Base-by-base conservation (phyloP, 30 jellyfish, hydroid and myxozoan species). In the Morbakka virulenta region DNA sequence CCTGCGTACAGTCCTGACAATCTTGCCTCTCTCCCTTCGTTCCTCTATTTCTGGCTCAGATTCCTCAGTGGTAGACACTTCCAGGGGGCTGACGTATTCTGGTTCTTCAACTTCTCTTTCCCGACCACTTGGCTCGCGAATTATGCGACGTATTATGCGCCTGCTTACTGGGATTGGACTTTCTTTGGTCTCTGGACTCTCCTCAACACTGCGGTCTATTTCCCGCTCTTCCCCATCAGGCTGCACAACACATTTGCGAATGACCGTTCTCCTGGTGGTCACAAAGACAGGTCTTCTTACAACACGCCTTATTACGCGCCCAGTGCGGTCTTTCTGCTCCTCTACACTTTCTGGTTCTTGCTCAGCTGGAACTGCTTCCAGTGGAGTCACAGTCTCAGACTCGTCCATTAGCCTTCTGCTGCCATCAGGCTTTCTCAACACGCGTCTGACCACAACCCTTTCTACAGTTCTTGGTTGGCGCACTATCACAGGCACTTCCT, bases 331-430 rank as follows among this genome's bases (percentile, higher is more conserved):
- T 32, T 63, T 67, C 31, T 23, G 67, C 9, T 69, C 88, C 20
- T 79, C 87, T 24, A 49, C 87, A 4, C 29, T 32, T 30, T 62
- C 84, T 3, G 77, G 79, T 28, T 73, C 86, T 14, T 76, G 81
- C 23, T 87, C 96, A 32, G 80, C 96, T 1, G 95, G 81, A 14
- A 62, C 36, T 12, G 83, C 52, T 3, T 62, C 83, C 73, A 80
- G n/a, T 4, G 96, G 96, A 0, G 64, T 75, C 21, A 87, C 82
- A 11, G 90, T 70, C 70, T 79, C 94, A 9, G 95, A 87, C 30
- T 64, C 67, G 52, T 87, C 96, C 47, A 88, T 6, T 17, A 82
- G 61, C n/a, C 67, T 83, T 52, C 82, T 93, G 28, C 61, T 67
- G 50, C 97, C 97, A 81, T 83, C 95, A 26, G 72, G 78, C 35